A percentile compares a stretch with the other conserved stretches of the same genome.
Conservation (phyloP, 2,113 vertebrate genomes). For the Lagopus muta region DNA sequence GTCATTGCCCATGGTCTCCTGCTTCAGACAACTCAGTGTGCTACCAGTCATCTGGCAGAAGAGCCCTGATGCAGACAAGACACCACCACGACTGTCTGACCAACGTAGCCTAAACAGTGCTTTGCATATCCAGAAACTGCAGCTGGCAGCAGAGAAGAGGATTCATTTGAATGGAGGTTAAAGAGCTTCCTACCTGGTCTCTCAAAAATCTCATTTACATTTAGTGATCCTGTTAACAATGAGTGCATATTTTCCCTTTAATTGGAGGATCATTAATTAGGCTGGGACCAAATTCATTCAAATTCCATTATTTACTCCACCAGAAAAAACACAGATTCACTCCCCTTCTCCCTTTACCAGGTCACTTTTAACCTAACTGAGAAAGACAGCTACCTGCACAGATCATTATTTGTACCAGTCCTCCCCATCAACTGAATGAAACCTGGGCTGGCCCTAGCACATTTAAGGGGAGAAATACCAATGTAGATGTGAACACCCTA, state of each 20-base stretch:
- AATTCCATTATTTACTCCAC: background rate
- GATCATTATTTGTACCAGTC: background rate
- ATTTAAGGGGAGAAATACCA: background rate
- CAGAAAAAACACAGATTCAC: background rate
- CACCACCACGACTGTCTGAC: background rate
- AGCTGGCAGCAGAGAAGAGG: background rate
- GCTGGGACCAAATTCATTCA: background rate
- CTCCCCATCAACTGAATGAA: background rate
- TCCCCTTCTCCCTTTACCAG: background rate
- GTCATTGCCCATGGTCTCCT: background rate
- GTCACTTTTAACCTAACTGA: background rate
- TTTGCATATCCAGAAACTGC: background rate
- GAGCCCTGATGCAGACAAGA: background rate
- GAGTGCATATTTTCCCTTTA: background rate
- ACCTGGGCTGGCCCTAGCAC: background rate
- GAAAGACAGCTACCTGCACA: background rate
- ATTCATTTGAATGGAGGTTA: background rate
- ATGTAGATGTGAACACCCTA: background rate
- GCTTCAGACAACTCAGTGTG: background rate
- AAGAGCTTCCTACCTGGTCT: background rate
- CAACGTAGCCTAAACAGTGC: background rate
- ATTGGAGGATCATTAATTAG: background rate
- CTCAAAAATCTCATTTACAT: background rate
- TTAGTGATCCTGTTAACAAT: background rate
- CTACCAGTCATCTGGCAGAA: background rate